Conservation (phyloP, 2,888 invertebrate species). For the Alviniconcha strummeri region DNA sequence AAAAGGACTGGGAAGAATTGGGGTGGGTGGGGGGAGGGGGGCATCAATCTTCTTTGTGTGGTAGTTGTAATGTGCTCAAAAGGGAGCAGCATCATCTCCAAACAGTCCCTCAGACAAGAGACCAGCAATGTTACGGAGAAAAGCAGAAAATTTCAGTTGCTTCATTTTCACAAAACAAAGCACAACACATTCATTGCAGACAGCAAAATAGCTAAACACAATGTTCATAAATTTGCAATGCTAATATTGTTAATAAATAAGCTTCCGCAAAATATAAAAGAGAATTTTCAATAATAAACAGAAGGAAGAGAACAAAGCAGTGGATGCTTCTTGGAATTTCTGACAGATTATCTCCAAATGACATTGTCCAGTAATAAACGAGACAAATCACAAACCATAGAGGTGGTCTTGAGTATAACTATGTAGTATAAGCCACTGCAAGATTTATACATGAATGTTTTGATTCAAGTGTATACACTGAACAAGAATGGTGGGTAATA, state of each 20-base stretch:
- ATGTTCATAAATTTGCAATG: not conserved
- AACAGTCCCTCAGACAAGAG: not conserved
- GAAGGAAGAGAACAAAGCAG: not conserved
- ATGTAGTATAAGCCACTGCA: conserved; percentile 31
- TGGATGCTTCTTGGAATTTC: conserved; percentile 34
- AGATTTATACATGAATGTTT: conserved; percentile 32
- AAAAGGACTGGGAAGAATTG: conserved; percentile 34
- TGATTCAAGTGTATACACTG: conserved; percentile 42
- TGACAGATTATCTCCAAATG: conserved; percentile 16
- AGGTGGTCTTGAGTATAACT: conserved; percentile 25
- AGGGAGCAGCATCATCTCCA: conserved; percentile 63
- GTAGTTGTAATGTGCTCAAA: conserved; percentile 63
- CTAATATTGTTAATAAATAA: conserved; percentile 13
- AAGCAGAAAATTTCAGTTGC: not conserved
- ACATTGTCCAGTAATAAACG: not conserved
- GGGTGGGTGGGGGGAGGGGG: conserved; percentile 8
- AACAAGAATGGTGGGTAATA: conserved; percentile 49
- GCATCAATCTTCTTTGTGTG: conserved; percentile 25
- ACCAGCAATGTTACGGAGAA: not conserved
- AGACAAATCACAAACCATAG: conserved; percentile 15
- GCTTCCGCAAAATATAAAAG: not conserved
- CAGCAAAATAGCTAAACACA: not conserved
- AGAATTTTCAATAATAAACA: no score
- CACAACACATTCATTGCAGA: conserved; percentile 21
- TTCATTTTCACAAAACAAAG: conserved; percentile 23